Conservation (phyloP, 2,888 invertebrate species). For the Cephus pulcher region DNA sequence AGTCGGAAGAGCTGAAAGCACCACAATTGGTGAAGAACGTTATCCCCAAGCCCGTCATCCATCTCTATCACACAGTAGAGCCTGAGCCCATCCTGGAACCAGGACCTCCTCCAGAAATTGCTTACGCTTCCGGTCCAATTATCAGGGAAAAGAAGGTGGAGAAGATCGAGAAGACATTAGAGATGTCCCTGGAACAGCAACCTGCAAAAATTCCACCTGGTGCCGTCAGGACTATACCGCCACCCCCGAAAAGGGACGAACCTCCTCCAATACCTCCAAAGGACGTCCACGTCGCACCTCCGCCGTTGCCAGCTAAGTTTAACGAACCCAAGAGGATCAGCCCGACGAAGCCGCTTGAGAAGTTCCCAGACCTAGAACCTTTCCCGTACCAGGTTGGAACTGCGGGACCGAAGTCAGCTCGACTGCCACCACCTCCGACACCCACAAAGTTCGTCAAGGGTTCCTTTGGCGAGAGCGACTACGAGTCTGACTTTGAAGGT, state of each 20-base stretch:
- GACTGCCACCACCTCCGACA: slow-evolving; percentile 67
- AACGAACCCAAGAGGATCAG: slow-evolving; percentile 42
- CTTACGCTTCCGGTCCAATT: slow-evolving; percentile 71
- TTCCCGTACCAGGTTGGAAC: slow-evolving; percentile 68
- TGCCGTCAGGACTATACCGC: slow-evolving; percentile 70
- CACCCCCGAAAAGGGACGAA: slow-evolving; percentile 50
- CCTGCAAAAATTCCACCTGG: slow-evolving; percentile 70
- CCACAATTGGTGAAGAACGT: slow-evolving; percentile 68
- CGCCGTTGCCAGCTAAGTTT: slow-evolving; percentile 62
- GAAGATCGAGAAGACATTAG: slow-evolving; percentile 64
- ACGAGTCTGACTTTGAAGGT: slow-evolving; percentile 75
- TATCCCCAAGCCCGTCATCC: slow-evolving; percentile 46
- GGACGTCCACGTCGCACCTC: slow-evolving; percentile 53
- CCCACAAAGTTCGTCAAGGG: slow-evolving; percentile 72
- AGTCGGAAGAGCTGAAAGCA: slow-evolving; percentile 66
- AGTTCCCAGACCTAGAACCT: slow-evolving; percentile 67
- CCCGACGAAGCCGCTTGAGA: slow-evolving; percentile 60
- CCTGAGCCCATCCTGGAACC: slow-evolving; percentile 68
- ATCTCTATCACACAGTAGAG: slow-evolving; percentile 55
- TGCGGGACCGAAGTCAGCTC: slow-evolving; percentile 61
- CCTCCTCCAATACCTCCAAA: slow-evolving; percentile 64
- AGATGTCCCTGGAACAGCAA: slow-evolving; percentile 68
- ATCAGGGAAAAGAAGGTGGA: slow-evolving; percentile 71
- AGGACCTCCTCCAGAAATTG: slow-evolving; percentile 77
- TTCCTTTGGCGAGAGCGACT: slow-evolving; percentile 74